A percentile compares a stretch with the other conserved stretches of the same genome.
These are phyloP conservation scores for Bucorvus abyssinicus DNA, from an alignment of 2,797 vertebrate genomes.

Conservation along the genomic window DNA sequence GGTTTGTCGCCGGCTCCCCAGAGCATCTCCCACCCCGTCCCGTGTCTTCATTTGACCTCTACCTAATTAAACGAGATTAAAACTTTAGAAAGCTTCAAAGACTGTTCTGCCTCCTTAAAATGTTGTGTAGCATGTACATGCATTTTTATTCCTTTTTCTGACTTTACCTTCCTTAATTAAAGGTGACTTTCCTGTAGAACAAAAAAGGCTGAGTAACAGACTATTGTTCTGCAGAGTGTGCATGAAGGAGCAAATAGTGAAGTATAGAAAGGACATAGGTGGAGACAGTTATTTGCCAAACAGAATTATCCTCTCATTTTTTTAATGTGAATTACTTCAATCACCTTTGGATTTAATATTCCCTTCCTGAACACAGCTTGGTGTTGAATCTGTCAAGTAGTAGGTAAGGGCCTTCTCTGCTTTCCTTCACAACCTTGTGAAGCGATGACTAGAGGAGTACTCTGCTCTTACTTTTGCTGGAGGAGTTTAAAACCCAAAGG, in stretches of 20 bases:
- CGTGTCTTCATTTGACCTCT: background rate
- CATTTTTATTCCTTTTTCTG: background rate
- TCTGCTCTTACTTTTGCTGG: background rate
- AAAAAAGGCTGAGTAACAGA: background rate
- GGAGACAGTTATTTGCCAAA: background rate
- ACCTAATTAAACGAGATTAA: background rate
- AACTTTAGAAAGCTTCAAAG: background rate
- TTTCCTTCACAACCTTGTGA: background rate
- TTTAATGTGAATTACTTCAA: background rate
- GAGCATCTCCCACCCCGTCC: background rate
- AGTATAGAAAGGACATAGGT: background rate
- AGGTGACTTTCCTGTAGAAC: background rate
- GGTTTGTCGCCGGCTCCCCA: background rate
- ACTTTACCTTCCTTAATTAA: background rate
- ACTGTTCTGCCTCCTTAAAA: background rate
- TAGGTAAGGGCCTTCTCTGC: background rate
- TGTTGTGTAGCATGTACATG: fast-evolving
- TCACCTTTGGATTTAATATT: background rate
- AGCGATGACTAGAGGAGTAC: background rate
- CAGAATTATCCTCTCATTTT: background rate
- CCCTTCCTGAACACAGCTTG: background rate
- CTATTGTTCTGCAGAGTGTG: background rate
- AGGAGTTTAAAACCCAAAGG: background rate
- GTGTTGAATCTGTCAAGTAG: background rate
- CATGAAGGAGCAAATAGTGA: background rate